Percentiles rank a stretch among this genome's conserved stretches.
phyloP scores from a whole-genome alignment of 2,888 invertebrate species.

The Chrysolina haemoptera region DNA sequence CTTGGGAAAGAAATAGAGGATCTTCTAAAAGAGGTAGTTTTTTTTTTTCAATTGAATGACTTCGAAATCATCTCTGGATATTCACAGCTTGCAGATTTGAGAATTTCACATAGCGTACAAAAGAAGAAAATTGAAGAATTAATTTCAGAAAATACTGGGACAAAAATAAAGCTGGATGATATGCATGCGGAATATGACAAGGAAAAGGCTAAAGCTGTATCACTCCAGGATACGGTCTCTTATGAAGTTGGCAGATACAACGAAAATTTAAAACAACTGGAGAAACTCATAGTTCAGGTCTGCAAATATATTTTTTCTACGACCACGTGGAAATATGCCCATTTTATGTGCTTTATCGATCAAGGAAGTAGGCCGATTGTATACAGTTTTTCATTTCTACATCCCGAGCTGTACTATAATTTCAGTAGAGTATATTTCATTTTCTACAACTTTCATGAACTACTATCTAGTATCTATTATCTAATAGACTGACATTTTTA shows the following conservation, averaged over 20 bases:
- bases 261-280: constrained; percentile 49
- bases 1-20: constrained; percentile 55
- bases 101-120: constrained; percentile 29
- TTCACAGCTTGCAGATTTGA: constrained; percentile 33
- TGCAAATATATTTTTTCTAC: background rate
- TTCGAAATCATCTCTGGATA: background rate
- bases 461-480: no score
- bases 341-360: no score
- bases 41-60: background rate
- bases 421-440: no score
- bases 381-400: no score
- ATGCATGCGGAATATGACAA: constrained; percentile 42
- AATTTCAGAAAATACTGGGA: constrained; percentile 19
- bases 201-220: constrained; percentile 39
- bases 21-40: constrained; percentile 52
- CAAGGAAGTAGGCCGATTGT: no score
- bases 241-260: constrained; percentile 49
- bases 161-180: constrained; percentile 40
- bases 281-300: constrained; percentile 53
- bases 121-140: constrained; percentile 35
- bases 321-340: no score
- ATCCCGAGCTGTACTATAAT: no score
- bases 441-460: no score
- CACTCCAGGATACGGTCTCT: constrained; percentile 48
- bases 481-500: no score